Evolutionary conservation across 2,888 invertebrate genomes (phyloP).

Genomic region (Drosophila melanosoma): DNA sequence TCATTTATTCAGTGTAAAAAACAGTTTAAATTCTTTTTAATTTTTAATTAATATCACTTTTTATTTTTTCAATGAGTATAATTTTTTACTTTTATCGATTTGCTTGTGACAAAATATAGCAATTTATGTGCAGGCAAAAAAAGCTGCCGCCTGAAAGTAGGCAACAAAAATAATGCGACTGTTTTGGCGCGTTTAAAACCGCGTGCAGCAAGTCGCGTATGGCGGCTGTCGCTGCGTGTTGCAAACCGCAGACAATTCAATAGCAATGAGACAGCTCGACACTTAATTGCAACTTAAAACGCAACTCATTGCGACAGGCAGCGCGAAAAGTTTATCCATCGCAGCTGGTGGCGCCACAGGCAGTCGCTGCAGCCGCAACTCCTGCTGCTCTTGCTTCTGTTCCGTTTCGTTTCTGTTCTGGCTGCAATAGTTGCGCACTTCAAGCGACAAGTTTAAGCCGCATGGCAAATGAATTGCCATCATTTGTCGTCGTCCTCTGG

Average conservation of each 20-base stretch:
- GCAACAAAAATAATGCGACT: conserved; percentile 10
- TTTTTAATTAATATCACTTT: not conserved
- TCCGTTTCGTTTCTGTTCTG: not conserved
- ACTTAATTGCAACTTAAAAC: conserved; percentile 75
- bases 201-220: conserved; percentile 7
- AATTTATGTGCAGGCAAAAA: not conserved
- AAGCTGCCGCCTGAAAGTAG: conserved; percentile 8
- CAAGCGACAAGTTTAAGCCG: conserved; percentile 63
- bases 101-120: not conserved
- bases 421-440: conserved; percentile 55
- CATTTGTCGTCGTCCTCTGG: conserved; percentile 65
- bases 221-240: not conserved
- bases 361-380: conserved; percentile 24
- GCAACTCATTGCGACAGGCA: conserved; percentile 66
- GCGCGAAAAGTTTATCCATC: conserved; percentile 54
- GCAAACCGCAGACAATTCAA: conserved; percentile 29
- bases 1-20: not conserved
- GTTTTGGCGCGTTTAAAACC: conserved; percentile 21
- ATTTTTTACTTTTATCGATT: not conserved
- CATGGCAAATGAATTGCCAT: conserved; percentile 75
- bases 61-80: not conserved
- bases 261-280: conserved; percentile 38
- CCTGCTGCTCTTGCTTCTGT: not conserved
- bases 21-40: no score
- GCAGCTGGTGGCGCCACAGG: conserved; percentile 31